These are phyloP conservation scores for Oreotrochilus melanogaster DNA, from an alignment of 2,113 vertebrate genomes.

Conservation along the genomic window DNA sequence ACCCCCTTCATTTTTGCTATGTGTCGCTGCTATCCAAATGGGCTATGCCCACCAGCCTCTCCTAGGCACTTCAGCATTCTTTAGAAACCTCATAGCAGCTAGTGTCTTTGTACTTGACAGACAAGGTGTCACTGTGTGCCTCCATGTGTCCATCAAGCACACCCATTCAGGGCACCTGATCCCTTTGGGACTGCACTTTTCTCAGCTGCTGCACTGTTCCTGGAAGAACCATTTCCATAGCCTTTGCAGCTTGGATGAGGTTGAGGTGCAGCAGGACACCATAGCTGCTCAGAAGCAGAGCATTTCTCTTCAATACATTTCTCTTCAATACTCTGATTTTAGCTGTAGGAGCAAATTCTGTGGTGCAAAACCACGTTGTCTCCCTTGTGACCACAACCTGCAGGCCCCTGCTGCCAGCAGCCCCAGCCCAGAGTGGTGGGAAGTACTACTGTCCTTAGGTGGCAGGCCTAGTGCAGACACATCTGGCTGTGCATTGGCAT, in stretches of 20 bases:
- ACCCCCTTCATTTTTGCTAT: background rate
- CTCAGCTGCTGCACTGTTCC: fast-evolving
- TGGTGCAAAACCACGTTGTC: background rate
- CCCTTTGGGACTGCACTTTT: background rate
- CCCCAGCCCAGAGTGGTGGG: fast-evolving
- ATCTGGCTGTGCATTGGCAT: background rate
- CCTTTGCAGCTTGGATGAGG: background rate
- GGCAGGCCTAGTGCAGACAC: too few relatives aligned
- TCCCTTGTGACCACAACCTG: background rate
- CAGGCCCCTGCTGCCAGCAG: background rate
- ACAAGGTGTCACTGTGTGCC: background rate
- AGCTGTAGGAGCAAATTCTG: background rate
- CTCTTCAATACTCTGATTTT: background rate
- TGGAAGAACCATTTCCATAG: background rate
- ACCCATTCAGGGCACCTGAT: background rate
- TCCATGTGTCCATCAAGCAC: fast-evolving
- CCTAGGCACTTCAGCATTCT: background rate
- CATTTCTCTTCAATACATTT: background rate
- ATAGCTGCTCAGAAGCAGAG: background rate
- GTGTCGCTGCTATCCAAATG: background rate
- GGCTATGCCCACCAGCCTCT: background rate
- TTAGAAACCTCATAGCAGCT: background rate
- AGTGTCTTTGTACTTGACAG: background rate
- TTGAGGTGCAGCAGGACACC: background rate
- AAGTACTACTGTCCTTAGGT: background rate